These are phyloP conservation scores for Gari tellinella DNA, from an alignment of 2,888 invertebrate genomes.

Conservation along the genomic window DNA sequence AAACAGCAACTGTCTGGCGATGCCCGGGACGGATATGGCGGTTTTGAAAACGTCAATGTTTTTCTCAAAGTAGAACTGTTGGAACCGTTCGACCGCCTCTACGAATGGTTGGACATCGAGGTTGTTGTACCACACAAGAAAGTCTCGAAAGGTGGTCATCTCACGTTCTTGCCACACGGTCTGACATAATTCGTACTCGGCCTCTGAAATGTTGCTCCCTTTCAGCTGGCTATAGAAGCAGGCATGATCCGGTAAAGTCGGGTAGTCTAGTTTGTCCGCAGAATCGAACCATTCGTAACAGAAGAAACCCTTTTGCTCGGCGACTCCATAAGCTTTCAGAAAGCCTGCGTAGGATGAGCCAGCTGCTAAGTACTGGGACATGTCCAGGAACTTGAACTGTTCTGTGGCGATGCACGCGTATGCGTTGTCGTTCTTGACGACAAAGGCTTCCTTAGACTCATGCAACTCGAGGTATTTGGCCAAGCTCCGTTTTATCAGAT, in stretches of 20 bases:
- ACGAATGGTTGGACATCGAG: conserved; percentile 56
- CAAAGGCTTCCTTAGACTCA: conserved; percentile 3
- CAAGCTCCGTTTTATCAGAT: conserved; percentile 24
- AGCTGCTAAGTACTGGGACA: conserved; percentile 40
- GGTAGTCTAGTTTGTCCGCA: conserved; percentile 14
- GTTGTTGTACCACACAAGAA: conserved; percentile 63
- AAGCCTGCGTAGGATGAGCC: conserved; percentile 40
- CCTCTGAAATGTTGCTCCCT: conserved; percentile 14
- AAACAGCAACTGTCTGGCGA: conserved; percentile 52
- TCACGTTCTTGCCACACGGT: conserved; percentile 46
- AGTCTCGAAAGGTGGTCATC: conserved; percentile 60
- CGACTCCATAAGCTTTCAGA: conserved; percentile 45
- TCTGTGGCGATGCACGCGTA: conserved; percentile 26
- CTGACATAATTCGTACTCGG: conserved; percentile 28
- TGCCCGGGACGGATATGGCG: conserved; percentile 52
- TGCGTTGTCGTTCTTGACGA: conserved; percentile 22
- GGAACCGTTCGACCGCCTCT: conserved; percentile 45
- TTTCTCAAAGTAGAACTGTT: conserved; percentile 37
- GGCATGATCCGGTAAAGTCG: background rate
- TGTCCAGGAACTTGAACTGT: conserved; percentile 48
- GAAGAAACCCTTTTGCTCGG: conserved; percentile 26
- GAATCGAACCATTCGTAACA: conserved; percentile 31
- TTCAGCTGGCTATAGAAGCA: conserved; percentile 12
- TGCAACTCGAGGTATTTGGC: conserved; percentile 21
- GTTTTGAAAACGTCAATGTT: conserved; percentile 59